Conservation (phyloP, 1,140 invertebrate species). For the Paralvinella palmiformis region DNA sequence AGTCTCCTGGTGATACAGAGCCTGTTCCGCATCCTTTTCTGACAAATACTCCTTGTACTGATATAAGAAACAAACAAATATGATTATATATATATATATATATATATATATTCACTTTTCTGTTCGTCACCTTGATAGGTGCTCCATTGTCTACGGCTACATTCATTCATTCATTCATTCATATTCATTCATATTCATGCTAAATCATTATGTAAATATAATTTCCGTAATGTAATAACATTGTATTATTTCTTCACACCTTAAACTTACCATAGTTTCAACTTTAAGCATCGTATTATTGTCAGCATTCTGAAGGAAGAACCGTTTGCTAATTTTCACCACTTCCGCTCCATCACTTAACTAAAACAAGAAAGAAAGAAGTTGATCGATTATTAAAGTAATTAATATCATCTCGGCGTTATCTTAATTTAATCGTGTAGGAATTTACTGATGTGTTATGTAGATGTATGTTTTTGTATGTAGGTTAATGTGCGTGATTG, state of each 20-base stretch:
- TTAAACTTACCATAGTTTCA: slow-evolving; percentile 41
- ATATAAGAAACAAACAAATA: slow-evolving; percentile 23
- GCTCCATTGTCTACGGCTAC: neutral
- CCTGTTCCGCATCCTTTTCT: slow-evolving; percentile 32
- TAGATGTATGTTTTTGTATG: too few relatives aligned
- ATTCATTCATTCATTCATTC: neutral
- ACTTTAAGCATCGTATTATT: slow-evolving; percentile 47
- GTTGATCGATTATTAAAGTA: too few relatives aligned
- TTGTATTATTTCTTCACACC: neutral
- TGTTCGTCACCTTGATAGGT: neutral
- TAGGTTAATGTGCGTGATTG: too few relatives aligned
- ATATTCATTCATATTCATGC: too few relatives aligned
- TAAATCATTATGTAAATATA: neutral
- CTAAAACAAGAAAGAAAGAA: slow-evolving; percentile 24
- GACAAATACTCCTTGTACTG: slow-evolving; percentile 40
- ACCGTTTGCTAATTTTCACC: slow-evolving; percentile 43
- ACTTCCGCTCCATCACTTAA: slow-evolving; percentile 45
- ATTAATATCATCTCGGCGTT: too few relatives aligned
- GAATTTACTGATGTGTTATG: too few relatives aligned
- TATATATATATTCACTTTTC: neutral
- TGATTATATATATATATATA: neutral
- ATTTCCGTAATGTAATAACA: neutral
- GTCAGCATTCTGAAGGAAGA: slow-evolving; percentile 41
- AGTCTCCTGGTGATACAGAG: slow-evolving; percentile 37
- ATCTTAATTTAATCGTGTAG: too few relatives aligned